These are phyloP conservation scores for Acrocephalus arundinaceus DNA, from an alignment of 2,113 vertebrate species.

Conservation along the genomic window DNA sequence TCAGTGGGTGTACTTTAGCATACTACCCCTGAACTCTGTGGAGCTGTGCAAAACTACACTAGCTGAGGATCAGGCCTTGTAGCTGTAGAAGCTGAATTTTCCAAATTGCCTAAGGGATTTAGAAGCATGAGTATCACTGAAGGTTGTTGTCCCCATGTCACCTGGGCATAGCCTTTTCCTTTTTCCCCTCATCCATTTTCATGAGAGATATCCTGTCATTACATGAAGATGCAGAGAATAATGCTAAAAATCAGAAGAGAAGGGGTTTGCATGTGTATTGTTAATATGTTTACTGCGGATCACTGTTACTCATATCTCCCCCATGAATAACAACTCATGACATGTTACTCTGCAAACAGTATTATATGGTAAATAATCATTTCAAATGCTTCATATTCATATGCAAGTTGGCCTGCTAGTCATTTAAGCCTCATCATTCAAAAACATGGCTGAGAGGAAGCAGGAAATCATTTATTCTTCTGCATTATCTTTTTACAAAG, in stretches of 20 bases:
- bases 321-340: neutral
- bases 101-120: neutral
- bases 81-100: neutral
- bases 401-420: slow-evolving; percentile 12
- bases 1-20: neutral
- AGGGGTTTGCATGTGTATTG: neutral
- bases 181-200: slow-evolving; percentile 1
- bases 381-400: slow-evolving; percentile 57
- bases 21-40: neutral
- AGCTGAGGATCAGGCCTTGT: neutral
- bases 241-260: neutral
- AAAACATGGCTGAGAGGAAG: neutral
- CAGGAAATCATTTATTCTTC: neutral
- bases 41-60: neutral
- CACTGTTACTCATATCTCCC: neutral
- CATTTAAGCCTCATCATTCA: neutral
- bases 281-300: neutral
- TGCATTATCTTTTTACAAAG: neutral
- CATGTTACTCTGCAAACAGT: neutral
- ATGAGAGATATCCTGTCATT: neutral
- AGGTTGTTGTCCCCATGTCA: neutral
- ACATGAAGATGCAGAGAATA: neutral
- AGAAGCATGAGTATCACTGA: neutral
- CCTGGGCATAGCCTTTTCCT: neutral
- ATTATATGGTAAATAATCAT: neutral